Percentiles rank a stretch among this genome's conserved stretches.
phyloP scores from a whole-genome alignment of 2,113 vertebrate species.

The Caranx melampygus region DNA sequence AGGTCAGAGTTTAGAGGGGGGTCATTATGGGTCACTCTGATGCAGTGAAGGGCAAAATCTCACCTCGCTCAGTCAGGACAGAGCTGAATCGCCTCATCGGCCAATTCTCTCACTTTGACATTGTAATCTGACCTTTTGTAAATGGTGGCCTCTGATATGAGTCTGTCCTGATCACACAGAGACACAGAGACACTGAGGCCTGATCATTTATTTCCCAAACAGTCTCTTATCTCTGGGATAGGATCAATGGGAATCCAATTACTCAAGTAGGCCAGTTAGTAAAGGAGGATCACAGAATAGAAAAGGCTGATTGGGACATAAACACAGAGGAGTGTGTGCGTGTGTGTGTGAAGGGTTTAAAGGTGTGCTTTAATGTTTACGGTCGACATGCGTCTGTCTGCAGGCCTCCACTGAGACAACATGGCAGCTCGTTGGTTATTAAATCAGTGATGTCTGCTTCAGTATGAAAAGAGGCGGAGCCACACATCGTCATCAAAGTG shows the following conservation, averaged over 20 bases:
- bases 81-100: constrained; percentile 3
- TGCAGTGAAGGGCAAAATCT: constrained; percentile 39
- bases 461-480: neutral
- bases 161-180: constrained; percentile 18
- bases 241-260: constrained; percentile 74
- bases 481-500: neutral
- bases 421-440: constrained; percentile 23
- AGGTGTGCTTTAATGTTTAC: constrained; percentile 11
- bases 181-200: constrained; percentile 35
- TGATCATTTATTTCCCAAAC: constrained; percentile 31
- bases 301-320: constrained; percentile 19
- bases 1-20: neutral
- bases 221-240: constrained; percentile 39
- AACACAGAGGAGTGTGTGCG: neutral
- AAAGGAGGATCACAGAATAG: constrained; percentile 44
- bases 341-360: constrained; percentile 11
- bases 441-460: constrained; percentile 12
- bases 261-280: constrained; percentile 64
- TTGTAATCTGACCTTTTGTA: constrained; percentile 66
- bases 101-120: constrained; percentile 37
- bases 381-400: neutral
- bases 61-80: constrained; percentile 15
- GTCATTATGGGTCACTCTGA: constrained; percentile 39
- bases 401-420: constrained; percentile 20
- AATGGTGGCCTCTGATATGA: constrained; percentile 21